Evolutionary conservation across 2,797 vertebrate genomes (phyloP), one percentile per base, ranked within the genome.

Genomic region (Percopsis omiscomaycus): DNA sequence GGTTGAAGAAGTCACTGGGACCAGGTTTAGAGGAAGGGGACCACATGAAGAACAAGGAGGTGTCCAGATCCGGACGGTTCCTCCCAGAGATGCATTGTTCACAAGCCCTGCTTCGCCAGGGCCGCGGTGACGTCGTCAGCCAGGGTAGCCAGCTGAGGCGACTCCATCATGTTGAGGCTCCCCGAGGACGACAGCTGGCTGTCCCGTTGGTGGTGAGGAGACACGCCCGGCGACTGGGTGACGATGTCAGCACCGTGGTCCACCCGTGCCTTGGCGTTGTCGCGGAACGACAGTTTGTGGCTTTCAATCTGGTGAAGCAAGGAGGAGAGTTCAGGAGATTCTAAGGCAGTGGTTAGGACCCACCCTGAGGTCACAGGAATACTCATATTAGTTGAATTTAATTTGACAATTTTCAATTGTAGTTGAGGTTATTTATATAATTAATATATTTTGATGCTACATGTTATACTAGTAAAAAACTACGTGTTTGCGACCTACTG

Each of bases 71-170:
- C 22, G 22, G 22, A 22, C 22, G 22, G 22, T 22, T 22, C 22
- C 22, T 22, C 22, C 71, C 64, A 75, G 27, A 66, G 73, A 69
- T 59, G 73, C 69, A 78, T 73, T 72, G 92, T 94, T 98, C 95
- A 99, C 94, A 99, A 95, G 90, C 97, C 97, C 94, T 99, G 98
- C 87, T 98, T 98, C 80, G 96, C 96, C 30, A 99, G 94, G 75
- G 98, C 97, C 3, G 96, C 97, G 0, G 96, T 97, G 89, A 99
- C 97, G 48, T 98, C 97, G 89, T 98, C 96, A 0, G 97, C 97
- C 29, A 99, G 91, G 51, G 97, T 99, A 14, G 95, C 94, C 63
- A 98, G 93, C 92, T 97, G 96, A 29, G 96, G 97, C 0, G 96
- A 98, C 74, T 99, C 98, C 15, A 93, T 92, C 87, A 98, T 90